Evolutionary conservation across 2,888 invertebrate species (phyloP), one percentile per base, ranked within the genome.

Genomic region (Drosophila ustulata): DNA sequence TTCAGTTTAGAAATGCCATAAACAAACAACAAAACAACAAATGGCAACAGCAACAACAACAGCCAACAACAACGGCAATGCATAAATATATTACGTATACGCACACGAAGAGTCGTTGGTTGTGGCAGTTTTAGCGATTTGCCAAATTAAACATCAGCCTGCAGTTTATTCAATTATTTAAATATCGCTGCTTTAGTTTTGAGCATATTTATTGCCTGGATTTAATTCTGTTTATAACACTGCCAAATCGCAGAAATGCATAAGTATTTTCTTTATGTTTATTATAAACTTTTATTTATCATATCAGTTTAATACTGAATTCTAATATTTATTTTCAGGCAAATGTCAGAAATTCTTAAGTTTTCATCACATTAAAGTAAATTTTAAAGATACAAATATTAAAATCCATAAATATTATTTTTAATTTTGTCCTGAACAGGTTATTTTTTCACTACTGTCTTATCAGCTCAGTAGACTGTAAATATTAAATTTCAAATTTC

Each of bases 1-100:
- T 79, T 79, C 71, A 79, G 82, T 67, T 84, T 66, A 57, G 68
- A 69, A 64, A 65, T 41, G 70, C 63, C 56, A 85, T 79, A 83
- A 83, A 79, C 77, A 81, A 85, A 75, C 58, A 39, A 23, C 53
- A 64, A 64, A 63, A 77, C 39, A 83, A 83, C 53, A 64, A 63
- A 77, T 46, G 32, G 46, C 53, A 26, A 43, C 26, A 26, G 28
- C 49, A 55, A 13, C 39, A 13, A 11, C 51, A 37, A 30, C 8
- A 11, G 11, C 23, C 8, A 11, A 34, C 23, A 25, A 32, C 3
- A 47, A 30, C 1, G 28, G 13, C 47, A 13, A 13, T n/a, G 32
- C 46, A 56, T 37, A 25, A 11, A 11, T 28, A 25, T 18, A 11
- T 28, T 47, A 41, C 18, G 39, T 41, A 41, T 41, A 41, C 39